Evolutionary conservation across 1,140 invertebrate genomes (phyloP).

Genomic region (Homarus americanus): DNA sequence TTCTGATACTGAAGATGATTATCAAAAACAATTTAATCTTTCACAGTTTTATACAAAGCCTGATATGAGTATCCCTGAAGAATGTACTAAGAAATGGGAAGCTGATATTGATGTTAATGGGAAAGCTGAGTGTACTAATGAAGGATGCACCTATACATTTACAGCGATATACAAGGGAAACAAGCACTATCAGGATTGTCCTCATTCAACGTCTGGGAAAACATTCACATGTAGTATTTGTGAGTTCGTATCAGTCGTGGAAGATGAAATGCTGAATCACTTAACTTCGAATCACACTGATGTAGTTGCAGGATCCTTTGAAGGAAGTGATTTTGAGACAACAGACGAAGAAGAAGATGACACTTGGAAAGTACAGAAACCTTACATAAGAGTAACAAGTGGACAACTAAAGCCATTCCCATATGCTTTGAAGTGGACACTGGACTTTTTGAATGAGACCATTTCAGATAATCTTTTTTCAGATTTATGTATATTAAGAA

Average conservation of each 20-base stretch:
- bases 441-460: conserved; percentile 23
- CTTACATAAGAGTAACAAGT: background rate
- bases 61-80: background rate
- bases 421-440: conserved; percentile 46
- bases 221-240: conserved; percentile 26
- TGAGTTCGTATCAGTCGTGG: background rate
- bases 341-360: conserved; percentile 33
- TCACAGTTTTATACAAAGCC: conserved; percentile 14
- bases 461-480: conserved; percentile 20
- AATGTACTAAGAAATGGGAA: conserved; percentile 16
- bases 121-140: conserved; percentile 13
- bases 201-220: background rate
- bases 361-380: background rate
- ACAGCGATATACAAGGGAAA: background rate
- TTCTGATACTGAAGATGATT: conserved; percentile 29
- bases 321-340: conserved; percentile 36
- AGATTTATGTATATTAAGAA: background rate
- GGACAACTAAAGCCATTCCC: conserved; percentile 30
- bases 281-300: conserved; percentile 31
- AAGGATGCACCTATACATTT: conserved; percentile 24
- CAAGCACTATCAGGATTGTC: conserved; percentile 20
- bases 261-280: conserved; percentile 21
- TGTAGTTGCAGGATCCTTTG: background rate
- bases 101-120: conserved; percentile 7
- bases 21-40: conserved; percentile 5